phyloP scores from a whole-genome alignment of 2,113 vertebrate species.

The Salvator merianae region DNA sequence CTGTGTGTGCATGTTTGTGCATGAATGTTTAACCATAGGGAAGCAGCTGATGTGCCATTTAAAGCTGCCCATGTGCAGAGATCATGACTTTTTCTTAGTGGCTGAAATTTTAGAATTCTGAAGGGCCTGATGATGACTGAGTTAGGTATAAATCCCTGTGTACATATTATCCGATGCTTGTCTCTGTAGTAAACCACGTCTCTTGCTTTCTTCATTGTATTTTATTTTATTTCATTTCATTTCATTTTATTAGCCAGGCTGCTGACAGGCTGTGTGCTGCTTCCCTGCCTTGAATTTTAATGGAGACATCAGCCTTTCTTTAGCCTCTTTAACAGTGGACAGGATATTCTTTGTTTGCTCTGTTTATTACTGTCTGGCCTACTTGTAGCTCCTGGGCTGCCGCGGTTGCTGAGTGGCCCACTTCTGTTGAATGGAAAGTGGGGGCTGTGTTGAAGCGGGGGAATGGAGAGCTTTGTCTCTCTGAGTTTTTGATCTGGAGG shows the following conservation, averaged over 20 bases:
- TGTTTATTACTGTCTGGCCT: conserved; percentile 74
- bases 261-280: conserved; percentile 73
- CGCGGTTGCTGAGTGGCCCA: conserved; percentile 16
- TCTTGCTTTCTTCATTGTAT: background rate
- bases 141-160: background rate
- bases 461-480: conserved; percentile 59
- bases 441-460: conserved; percentile 36
- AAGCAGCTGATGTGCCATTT: background rate
- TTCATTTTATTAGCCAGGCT: conserved; percentile 77
- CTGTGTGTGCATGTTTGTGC: background rate
- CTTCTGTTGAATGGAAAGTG: conserved; percentile 62
- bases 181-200: conserved; percentile 22
- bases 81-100: background rate
- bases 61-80: background rate
- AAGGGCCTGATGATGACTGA: fast-evolving
- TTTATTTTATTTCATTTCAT: conserved; percentile 51
- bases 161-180: background rate
- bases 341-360: conserved; percentile 82
- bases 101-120: background rate
- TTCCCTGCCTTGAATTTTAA: conserved; percentile 86
- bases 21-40: background rate
- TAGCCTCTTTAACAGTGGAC: conserved; percentile 76
- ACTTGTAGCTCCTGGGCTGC: conserved; percentile 60
- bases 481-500: conserved; percentile 53
- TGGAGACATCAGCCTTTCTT: conserved; percentile 74